Evolutionary conservation across 2,888 invertebrate species (phyloP).

Genomic region (Callyntrura guangdongensis): DNA sequence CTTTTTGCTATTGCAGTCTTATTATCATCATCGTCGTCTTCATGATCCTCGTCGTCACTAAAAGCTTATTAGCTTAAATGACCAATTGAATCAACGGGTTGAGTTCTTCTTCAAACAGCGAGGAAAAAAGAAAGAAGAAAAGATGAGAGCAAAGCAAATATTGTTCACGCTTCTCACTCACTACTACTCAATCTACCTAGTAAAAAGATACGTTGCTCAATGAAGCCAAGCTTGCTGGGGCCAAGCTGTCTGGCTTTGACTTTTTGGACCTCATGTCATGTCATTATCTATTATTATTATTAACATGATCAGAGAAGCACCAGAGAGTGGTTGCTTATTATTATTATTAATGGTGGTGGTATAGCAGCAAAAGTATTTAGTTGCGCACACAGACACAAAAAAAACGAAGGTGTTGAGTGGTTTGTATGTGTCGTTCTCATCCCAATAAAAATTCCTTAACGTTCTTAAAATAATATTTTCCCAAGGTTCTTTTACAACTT

Average conservation of each 20-base stretch:
- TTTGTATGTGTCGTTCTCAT: background rate
- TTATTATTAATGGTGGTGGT: background rate
- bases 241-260: slow-evolving; percentile 81
- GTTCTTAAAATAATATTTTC: slow-evolving; percentile 44
- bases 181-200: too few species aligned
- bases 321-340: background rate
- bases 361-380: background rate
- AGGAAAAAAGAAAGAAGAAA: slow-evolving; percentile 3
- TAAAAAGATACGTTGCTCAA: slow-evolving; percentile 49
- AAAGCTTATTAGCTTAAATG: slow-evolving; percentile 72
- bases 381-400: background rate
- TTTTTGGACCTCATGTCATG: slow-evolving; percentile 74
- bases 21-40: background rate
- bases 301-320: slow-evolving; percentile 17
- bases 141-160: slow-evolving; percentile 53
- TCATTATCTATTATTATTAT: slow-evolving; percentile 48
- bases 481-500: slow-evolving; percentile 59
- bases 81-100: slow-evolving; percentile 59
- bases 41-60: slow-evolving; percentile 6
- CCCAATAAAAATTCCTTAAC: slow-evolving; percentile 12
- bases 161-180: slow-evolving; percentile 14
- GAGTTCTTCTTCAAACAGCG: slow-evolving; percentile 31
- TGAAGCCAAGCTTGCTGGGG: slow-evolving; percentile 69
- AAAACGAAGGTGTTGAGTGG: background rate
- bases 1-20: background rate